These are phyloP conservation scores for Monomorium pharaonis DNA, from an alignment of 1,140 invertebrate genomes.

Conservation along the genomic window DNA sequence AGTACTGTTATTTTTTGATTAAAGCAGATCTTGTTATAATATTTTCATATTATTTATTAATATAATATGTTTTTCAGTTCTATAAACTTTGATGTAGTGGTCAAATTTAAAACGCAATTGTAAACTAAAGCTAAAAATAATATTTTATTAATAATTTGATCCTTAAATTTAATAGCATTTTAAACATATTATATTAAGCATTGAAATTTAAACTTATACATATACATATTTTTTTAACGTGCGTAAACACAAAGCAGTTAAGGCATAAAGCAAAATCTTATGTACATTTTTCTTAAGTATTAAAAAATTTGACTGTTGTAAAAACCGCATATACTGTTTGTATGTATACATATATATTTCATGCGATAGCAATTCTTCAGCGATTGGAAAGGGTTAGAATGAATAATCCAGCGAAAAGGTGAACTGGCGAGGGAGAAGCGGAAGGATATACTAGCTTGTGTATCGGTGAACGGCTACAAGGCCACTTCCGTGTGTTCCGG, in stretches of 20 bases:
- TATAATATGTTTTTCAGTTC: too few relatives aligned
- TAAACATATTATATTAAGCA: too few relatives aligned
- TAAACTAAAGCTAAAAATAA: too few relatives aligned
- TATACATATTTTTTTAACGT: not conserved
- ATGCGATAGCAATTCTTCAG: conserved; percentile 28
- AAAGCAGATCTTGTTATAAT: too few relatives aligned
- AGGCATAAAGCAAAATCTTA: not conserved
- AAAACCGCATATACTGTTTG: not conserved
- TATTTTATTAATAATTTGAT: too few relatives aligned
- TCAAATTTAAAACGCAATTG: too few relatives aligned
- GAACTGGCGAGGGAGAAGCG: not conserved
- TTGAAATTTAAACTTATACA: not conserved
- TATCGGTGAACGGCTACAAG: conserved; percentile 46
- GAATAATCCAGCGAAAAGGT: conserved; percentile 35
- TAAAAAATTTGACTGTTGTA: not conserved
- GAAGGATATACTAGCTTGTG: not conserved
- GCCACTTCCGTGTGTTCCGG: conserved; percentile 68
- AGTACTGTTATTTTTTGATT: too few relatives aligned
- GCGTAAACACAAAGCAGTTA: not conserved
- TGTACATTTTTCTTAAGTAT: not conserved
- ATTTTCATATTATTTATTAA: too few relatives aligned
- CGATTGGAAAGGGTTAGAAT: conserved; percentile 59
- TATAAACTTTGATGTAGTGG: too few relatives aligned
- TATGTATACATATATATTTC: not conserved
- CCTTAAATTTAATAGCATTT: too few relatives aligned